Conservation (phyloP, 2,888 invertebrate species). For the Euzophera pinguis region DNA sequence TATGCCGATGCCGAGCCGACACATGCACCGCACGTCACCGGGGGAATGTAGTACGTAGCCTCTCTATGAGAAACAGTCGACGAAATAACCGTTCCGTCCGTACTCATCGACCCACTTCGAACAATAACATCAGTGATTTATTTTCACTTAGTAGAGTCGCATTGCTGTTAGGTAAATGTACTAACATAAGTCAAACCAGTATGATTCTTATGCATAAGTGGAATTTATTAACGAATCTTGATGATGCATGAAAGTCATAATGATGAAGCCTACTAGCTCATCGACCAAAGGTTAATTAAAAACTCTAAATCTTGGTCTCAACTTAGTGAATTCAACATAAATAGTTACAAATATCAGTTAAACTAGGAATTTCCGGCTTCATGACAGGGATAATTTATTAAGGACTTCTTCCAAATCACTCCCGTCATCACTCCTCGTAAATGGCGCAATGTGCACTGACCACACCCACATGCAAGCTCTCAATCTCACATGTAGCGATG, state of each 20-base stretch:
- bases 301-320: too few relatives aligned
- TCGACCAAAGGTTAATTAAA: too few relatives aligned
- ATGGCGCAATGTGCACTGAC: conserved; percentile 37
- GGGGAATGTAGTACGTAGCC: conserved; percentile 35
- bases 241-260: too few relatives aligned
- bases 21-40: conserved; percentile 48
- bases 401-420: background rate
- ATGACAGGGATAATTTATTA: background rate
- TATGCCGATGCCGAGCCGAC: conserved; percentile 36
- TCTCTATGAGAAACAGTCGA: background rate
- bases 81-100: conserved; percentile 1
- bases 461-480: conserved; percentile 55
- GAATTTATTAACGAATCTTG: too few relatives aligned
- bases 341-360: background rate
- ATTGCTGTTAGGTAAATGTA: too few relatives aligned
- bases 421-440: conserved; percentile 7
- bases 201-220: too few relatives aligned
- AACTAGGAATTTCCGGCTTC: background rate
- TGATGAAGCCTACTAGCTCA: too few relatives aligned
- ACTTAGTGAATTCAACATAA: too few relatives aligned
- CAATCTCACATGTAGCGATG: conserved; percentile 51
- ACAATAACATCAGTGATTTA: background rate
- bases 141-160: background rate
- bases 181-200: too few relatives aligned
- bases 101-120: background rate